phyloP scores from a whole-genome alignment of 2,797 vertebrate genomes.

The Valencia hispanica region DNA sequence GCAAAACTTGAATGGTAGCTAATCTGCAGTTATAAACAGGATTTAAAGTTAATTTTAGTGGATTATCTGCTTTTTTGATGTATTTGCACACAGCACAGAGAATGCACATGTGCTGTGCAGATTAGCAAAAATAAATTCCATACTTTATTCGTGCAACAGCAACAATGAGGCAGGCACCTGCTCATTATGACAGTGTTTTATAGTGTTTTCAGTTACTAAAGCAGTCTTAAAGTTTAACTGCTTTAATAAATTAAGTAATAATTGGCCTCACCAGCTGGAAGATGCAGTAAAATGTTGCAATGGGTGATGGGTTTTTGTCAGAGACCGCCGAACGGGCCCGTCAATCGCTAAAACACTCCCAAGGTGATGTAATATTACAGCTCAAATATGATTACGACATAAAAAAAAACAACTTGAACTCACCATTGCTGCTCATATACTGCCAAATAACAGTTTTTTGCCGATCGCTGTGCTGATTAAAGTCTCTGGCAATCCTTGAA shows the following conservation, averaged over 20 bases:
- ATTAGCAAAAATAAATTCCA: not conserved
- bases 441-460: not conserved
- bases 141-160: constrained; percentile 10
- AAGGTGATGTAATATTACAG: not conserved
- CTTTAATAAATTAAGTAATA: constrained; percentile 51
- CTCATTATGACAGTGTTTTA: constrained; percentile 49
- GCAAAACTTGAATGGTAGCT: not conserved
- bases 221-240: constrained; percentile 43
- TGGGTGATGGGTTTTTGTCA: not conserved
- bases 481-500: not conserved
- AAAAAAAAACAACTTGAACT: not conserved
- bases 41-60: not conserved
- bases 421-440: not conserved
- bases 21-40: not conserved
- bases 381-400: not conserved
- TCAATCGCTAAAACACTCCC: not conserved
- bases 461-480: not conserved
- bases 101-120: not conserved
- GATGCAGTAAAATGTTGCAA: constrained; percentile 26
- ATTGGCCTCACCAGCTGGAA: constrained; percentile 52
- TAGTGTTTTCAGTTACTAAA: constrained; percentile 42
- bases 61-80: not conserved
- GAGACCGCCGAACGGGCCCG: not conserved
- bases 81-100: not conserved
- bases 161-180: constrained; percentile 46